phyloP scores from a whole-genome alignment of 2,888 invertebrate species.

The Tetragonisca angustula region DNA sequence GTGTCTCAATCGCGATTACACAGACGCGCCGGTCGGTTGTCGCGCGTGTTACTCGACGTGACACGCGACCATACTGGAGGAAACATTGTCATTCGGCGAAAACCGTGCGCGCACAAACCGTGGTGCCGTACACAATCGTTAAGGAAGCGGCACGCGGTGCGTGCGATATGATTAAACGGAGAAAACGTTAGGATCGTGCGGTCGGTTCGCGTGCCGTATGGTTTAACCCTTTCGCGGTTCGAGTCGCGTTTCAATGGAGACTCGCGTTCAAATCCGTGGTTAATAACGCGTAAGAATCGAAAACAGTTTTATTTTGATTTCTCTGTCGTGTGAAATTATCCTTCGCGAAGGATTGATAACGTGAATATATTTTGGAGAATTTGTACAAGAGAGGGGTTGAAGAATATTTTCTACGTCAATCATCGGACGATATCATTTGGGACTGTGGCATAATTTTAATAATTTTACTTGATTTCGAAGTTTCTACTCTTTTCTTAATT shows the following conservation, averaged over 20 bases:
- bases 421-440: too few species aligned
- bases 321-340: background rate
- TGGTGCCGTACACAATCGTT: background rate
- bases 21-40: slow-evolving; percentile 10
- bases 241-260: background rate
- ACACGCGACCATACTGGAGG: slow-evolving; percentile 18
- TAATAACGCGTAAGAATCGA: background rate
- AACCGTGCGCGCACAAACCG: background rate
- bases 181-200: slow-evolving; percentile 11
- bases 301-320: background rate
- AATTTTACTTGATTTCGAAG: too few species aligned
- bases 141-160: slow-evolving; percentile 3
- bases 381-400: background rate
- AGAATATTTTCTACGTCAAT: too few species aligned
- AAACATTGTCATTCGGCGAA: slow-evolving; percentile 21
- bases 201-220: slow-evolving; percentile 21
- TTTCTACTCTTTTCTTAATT: too few species aligned
- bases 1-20: slow-evolving; percentile 26
- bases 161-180: slow-evolving; percentile 3
- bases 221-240: background rate
- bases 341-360: background rate
- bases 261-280: background rate
- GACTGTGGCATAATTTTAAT: too few species aligned
- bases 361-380: background rate
- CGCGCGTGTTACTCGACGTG: slow-evolving; percentile 30